Base-by-base conservation (phyloP, 2,797 vertebrate species). In the Neopelma chrysocephalum region DNA sequence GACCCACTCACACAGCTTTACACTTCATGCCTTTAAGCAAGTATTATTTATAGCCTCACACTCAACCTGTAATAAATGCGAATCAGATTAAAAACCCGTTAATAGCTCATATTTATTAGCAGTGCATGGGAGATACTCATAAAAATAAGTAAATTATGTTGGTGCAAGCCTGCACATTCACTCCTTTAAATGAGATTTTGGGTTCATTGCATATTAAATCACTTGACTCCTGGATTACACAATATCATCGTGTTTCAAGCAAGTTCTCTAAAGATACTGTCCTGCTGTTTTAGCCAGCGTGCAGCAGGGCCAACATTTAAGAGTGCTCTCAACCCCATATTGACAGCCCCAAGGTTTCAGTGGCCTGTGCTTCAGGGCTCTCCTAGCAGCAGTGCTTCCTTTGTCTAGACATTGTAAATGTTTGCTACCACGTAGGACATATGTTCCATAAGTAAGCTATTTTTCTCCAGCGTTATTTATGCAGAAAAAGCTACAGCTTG, bases 51-150 rank as follows among this genome's bases (percentile, higher is more conserved):
- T 80, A 82, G 96, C 78, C 94, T 92, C 80, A 51, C 56, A 93
- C 93, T 96, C 97, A 95, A 95, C 92, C 81, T 69, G 88, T 50
- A 97, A 96, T 96, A 97, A 96, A 97, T 15, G 54, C 2, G 45
- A 77, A 92, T 77, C 96, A 90, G 89, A 98, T 98, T 97, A 97
- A 97, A 97, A 97, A 68, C 93, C 64, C 40, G 31, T 94, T 94
- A 97, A 97, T 94, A 95, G 93, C 77, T 96, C 94, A 91, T 97
- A 97, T 97, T 98, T 97, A 97, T 96, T 95, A 96, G 95, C 93
- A 96, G 86, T 81, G 85, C 93, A 91, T 81, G 73, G 94, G 95
- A 97, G 90, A 94, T 45, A 65, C 89, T 97, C 84, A 87, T 89
- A 97, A 96, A 97, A 96, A 96, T 73, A 91, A 95, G 92, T 94